These are phyloP conservation scores for Saguinus midas DNA, from an alignment of 2,113 vertebrate species.

Conservation along the genomic window DNA sequence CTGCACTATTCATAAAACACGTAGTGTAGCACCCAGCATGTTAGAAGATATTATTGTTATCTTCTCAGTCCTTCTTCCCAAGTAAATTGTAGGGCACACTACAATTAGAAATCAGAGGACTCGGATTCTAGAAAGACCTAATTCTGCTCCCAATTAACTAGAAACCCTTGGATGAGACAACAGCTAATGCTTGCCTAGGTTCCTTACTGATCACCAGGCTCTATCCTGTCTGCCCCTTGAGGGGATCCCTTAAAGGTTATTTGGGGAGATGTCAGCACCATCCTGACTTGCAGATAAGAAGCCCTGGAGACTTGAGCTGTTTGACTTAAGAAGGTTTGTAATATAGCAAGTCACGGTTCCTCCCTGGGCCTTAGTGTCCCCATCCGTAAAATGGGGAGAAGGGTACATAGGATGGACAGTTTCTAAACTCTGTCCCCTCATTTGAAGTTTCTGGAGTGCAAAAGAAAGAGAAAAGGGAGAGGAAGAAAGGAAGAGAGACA, in stretches of 20 bases:
- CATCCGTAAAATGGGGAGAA: slow-evolving; percentile 1
- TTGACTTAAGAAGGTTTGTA: not conserved
- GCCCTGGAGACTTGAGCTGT: not conserved
- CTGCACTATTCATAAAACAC: not conserved
- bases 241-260: not conserved
- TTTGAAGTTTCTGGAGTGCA: not conserved
- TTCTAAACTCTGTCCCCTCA: not conserved
- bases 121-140: not conserved
- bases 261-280: not conserved
- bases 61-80: not conserved
- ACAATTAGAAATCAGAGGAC: not conserved
- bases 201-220: not conserved
- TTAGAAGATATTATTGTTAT: not conserved
- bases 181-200: not conserved
- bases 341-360: not conserved
- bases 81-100: not conserved
- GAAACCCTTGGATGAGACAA: not conserved
- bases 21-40: not conserved
- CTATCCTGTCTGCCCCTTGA: not conserved
- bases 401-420: not conserved
- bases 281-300: not conserved
- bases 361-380: not conserved
- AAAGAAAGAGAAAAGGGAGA: not conserved
- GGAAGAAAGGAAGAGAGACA: not conserved
- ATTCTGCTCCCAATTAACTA: not conserved